Conservation (phyloP, 1,140 invertebrate genomes). For the Marisa cornuarietis region DNA sequence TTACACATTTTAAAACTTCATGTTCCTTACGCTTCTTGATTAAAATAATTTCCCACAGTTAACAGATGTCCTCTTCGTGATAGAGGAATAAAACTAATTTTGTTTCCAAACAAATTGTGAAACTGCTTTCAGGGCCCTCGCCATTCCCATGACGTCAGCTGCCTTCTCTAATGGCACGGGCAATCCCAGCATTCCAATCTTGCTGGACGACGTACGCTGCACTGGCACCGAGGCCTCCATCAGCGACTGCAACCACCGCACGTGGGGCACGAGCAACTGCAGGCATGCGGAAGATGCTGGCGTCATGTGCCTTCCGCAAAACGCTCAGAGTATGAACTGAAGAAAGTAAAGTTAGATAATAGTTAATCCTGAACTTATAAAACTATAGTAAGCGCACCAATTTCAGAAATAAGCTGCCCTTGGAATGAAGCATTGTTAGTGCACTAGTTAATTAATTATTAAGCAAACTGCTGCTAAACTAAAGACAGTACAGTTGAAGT, state of each 20-base stretch:
- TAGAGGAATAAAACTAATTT: neutral
- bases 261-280: conserved; percentile 75
- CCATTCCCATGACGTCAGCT: conserved; percentile 32
- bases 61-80: neutral
- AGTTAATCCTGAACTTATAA: no score
- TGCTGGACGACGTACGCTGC: conserved; percentile 78
- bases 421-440: no score
- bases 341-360: no score
- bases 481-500: no score
- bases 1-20: no score
- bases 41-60: neutral
- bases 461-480: no score
- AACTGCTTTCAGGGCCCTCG: conserved; percentile 24
- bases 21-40: no score
- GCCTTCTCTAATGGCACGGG: conserved; percentile 39
- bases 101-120: neutral
- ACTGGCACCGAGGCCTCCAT: conserved; percentile 75
- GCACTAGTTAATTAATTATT: no score
- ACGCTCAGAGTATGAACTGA: no score
- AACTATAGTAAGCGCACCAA: no score
- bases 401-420: no score
- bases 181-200: conserved; percentile 69
- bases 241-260: conserved; percentile 73
- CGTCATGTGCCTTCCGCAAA: conserved; percentile 68
- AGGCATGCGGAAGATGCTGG: conserved; percentile 81